Conservation (phyloP, 2,888 invertebrate species). For the Cataglyphis albicans region DNA sequence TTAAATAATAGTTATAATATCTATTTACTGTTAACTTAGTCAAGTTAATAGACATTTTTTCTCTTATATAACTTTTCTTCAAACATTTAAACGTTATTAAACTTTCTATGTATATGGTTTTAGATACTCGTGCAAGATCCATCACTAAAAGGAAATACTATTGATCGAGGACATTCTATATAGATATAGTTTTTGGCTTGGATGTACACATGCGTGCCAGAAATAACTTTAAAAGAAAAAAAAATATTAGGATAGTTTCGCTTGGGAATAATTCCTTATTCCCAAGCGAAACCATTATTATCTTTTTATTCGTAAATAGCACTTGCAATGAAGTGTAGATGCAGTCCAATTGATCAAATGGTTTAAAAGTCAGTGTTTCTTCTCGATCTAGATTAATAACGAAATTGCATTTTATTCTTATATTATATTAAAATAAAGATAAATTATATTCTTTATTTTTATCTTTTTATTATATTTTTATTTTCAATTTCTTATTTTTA, state of each 20-base stretch:
- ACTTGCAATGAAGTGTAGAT: slow-evolving; percentile 19
- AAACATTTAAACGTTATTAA: slow-evolving; percentile 10
- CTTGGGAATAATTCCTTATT: not conserved
- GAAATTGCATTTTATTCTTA: slow-evolving; percentile 1
- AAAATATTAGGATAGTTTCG: slow-evolving; percentile 6
- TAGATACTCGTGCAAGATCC: not conserved
- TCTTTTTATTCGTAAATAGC: slow-evolving; percentile 42
- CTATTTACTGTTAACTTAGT: not conserved
- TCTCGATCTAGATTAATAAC: slow-evolving; percentile 9
- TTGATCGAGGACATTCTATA: slow-evolving; percentile 15
- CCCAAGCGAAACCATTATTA: not conserved
- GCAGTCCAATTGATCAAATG: slow-evolving; percentile 45
- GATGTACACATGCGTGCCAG: not conserved
- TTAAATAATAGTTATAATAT: not conserved
- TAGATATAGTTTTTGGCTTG: not conserved
- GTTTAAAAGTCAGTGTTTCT: slow-evolving; percentile 15
- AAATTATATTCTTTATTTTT: not conserved
- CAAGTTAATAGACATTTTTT: not conserved
- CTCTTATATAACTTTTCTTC: not conserved
- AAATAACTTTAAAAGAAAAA: slow-evolving; percentile 17
- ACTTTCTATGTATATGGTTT: not conserved
- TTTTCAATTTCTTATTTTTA: too few relatives aligned
- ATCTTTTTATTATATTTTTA: too few relatives aligned
- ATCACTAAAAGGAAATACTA: slow-evolving; percentile 18
- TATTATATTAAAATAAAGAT: not conserved